Conservation (phyloP, 2,113 vertebrate species). For the Otus sunia region DNA sequence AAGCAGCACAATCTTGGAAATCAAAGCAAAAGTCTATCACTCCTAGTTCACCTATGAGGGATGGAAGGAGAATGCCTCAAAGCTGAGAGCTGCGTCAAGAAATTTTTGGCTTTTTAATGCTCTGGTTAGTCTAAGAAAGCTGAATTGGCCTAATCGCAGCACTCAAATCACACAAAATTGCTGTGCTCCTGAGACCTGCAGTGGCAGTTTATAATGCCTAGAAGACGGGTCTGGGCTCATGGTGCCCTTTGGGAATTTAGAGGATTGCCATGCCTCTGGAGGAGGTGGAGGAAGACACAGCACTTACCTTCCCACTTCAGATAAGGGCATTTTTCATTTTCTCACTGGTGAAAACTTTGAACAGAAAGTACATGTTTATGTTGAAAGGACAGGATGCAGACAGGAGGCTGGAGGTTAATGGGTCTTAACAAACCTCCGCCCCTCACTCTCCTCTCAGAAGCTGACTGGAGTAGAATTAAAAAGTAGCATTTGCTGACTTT, state of each 20-base stretch:
- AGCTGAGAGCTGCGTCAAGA: not conserved
- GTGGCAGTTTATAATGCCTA: not conserved
- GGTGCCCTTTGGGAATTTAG: not conserved
- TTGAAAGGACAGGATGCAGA: not conserved
- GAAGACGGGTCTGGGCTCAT: not conserved
- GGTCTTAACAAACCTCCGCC: not conserved
- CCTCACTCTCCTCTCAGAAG: not conserved
- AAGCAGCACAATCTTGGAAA: not conserved
- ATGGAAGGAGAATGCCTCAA: not conserved
- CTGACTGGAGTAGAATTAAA: not conserved
- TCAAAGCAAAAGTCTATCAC: not conserved
- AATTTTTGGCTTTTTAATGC: not conserved
- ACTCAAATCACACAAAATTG: not conserved
- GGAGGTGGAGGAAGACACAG: not conserved
- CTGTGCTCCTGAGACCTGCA: not conserved
- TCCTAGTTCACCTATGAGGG: not conserved
- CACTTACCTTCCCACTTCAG: not conserved
- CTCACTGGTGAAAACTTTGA: not conserved
- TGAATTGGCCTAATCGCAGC: not conserved
- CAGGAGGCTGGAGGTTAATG: not conserved
- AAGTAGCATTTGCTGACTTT: not conserved
- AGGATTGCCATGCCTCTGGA: not conserved
- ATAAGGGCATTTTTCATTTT: not conserved
- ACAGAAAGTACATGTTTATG: rapidly evolving
- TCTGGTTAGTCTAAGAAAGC: not conserved